Percentiles rank a stretch among this genome's conserved stretches.
phyloP scores from a whole-genome alignment of 2,797 vertebrate species.

The Oryzias sinensis region DNA sequence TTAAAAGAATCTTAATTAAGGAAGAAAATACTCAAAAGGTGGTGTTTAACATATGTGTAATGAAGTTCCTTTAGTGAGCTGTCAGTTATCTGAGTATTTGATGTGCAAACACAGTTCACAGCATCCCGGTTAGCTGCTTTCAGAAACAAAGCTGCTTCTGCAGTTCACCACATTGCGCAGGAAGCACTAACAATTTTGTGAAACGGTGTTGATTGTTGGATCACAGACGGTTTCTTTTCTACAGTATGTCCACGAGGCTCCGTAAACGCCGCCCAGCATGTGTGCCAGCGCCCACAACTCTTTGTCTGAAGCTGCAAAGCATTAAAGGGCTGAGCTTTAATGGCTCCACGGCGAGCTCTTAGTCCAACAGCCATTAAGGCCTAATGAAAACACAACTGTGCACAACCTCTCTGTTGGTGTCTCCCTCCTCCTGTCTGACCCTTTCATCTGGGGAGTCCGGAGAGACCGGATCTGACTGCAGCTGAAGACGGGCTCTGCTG shows the following conservation, averaged over 20 bases:
- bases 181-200: no score
- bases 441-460: constrained; percentile 33
- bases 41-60: no score
- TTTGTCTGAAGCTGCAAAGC: constrained; percentile 16
- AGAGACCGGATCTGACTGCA: constrained; percentile 46
- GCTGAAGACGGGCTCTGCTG: constrained; percentile 36
- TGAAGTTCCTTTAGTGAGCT: no score
- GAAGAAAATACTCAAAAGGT: no score
- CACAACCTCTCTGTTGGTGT: constrained; percentile 8
- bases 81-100: no score
- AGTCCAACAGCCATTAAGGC: constrained; percentile 31
- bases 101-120: no score
- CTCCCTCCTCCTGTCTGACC: constrained; percentile 25
- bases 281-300: constrained; percentile 4
- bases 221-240: neutral
- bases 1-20: no score
- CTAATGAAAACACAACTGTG: constrained; percentile 32
- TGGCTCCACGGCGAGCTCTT: constrained; percentile 32
- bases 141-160: no score
- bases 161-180: no score
- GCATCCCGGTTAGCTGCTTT: no score
- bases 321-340: constrained; percentile 28
- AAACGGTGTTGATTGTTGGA: no score
- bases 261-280: neutral
- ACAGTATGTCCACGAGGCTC: constrained; percentile 6